Base-by-base conservation (phyloP, 2,888 invertebrate species). In the Trichogramma dendrolimi region DNA sequence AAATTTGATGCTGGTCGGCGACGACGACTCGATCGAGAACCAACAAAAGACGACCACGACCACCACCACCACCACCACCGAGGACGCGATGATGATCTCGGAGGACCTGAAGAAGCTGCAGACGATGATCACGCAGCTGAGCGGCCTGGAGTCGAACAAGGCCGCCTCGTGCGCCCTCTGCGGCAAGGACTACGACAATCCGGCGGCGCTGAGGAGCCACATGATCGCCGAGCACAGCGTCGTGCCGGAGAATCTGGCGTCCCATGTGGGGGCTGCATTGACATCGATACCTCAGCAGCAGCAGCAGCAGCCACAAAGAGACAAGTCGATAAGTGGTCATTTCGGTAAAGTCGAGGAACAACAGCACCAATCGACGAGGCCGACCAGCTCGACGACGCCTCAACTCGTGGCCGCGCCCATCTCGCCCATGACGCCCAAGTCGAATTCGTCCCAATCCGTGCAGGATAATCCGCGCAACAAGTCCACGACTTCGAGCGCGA, bases 71-170 rank as follows among this genome's bases (percentile, higher is more conserved):
- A 81, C 80, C 68, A 81, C 84, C 4, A 61, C 68, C 2, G 64
- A 67, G 6, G 65, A 67, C 27, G 42, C 48, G 5, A 85, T 84
- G 66, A 83, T 87, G 2, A 89, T 92, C 57, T 91, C 91, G 69
- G 91, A 93, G 77, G 93, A 94, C 77, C 81, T 94, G 10, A 90
- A 92, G 67, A 93, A 94, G 76, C 80, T 94, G 61, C 94, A 94
- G 79, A 91, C 91, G 27, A 96, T 93, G 94, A 91, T 92, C 72
- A 86, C 90, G 71, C 94, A 91, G 80, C 81, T 93, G 72, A 96
- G 92, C 79, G 92, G 91, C 69, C 80, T 92, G 53, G 90, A 90
- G 69, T 86, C 84, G 0, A 82, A 82, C 64, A 82, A 84, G 66
- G 66, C 69, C 0, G 75, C 83, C 39, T 80, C 81, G 38, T 92